phyloP scores from a whole-genome alignment of 2,797 vertebrate species.

The Crenichthys baileyi region DNA sequence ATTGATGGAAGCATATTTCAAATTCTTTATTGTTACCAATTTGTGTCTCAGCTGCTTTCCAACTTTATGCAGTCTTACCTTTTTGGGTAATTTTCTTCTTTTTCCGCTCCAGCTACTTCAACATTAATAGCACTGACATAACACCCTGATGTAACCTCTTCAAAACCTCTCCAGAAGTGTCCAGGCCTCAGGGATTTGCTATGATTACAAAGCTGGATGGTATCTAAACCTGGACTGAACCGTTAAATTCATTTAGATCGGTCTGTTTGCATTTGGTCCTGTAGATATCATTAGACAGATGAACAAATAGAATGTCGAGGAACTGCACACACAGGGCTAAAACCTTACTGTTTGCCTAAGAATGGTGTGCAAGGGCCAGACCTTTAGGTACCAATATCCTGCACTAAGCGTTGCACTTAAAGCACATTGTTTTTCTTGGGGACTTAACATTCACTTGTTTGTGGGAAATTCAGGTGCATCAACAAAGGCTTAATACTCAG shows the following conservation, averaged over 20 bases:
- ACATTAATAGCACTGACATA: background rate
- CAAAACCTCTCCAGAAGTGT: slow-evolving; percentile 2
- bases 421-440: slow-evolving; percentile 2
- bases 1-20: too few species aligned
- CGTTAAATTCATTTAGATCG: slow-evolving; percentile 26
- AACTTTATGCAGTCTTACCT: too few species aligned
- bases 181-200: slow-evolving; percentile 4
- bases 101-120: background rate
- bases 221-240: slow-evolving; percentile 31
- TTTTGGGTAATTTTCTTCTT: background rate
- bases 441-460: slow-evolving; percentile 8
- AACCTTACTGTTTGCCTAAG: background rate
- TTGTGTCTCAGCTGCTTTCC: too few species aligned
- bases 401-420: background rate
- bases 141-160: background rate
- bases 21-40: too few species aligned
- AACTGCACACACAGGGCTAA: background rate
- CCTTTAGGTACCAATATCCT: background rate
- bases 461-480: slow-evolving; percentile 2
- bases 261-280: slow-evolving; percentile 37
- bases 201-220: slow-evolving; percentile 25
- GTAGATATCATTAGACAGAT: slow-evolving; percentile 56
- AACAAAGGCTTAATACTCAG: background rate
- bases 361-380: background rate
- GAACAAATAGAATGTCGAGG: slow-evolving; percentile 24